Evolutionary conservation across 2,888 invertebrate genomes (phyloP), one percentile per base, ranked within the genome.

Genomic region (Galeruca laticollis): DNA sequence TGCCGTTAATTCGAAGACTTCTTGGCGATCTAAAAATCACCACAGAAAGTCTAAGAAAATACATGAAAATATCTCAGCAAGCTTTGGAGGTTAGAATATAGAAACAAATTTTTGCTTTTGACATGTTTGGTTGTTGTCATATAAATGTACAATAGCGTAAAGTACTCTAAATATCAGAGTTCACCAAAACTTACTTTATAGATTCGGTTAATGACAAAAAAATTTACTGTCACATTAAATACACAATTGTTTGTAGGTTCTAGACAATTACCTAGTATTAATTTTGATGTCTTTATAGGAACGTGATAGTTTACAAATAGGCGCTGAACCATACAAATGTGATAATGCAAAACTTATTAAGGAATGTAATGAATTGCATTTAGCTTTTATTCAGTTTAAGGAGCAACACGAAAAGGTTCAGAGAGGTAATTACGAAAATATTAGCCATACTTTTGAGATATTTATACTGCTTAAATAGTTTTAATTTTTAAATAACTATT

Each of bases 21-120:
- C 86, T 96, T 64, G 91, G 91, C 54, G 97, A 97, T 86, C 88
- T 97, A 69, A 88, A 96, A 71, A 93, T 94, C 83, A 96, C 96
- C 9, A 96, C 95, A n/a, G 92, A 93, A 76, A 95, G 93, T 81
- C 87, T 96, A 65, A 92, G 94, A 81, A 93, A 95, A 86, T 92
- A 94, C 74, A 96, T 96, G 88, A 88, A 91, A 71, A 86, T 93
- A 77, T 91, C 93, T 6, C 89, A 91, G 82, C 89, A 91, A 78
- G 89, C 92, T 62, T 84, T 90, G 37, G 89, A 91, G 87, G 91
- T 91, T 83, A 77, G 72, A 15, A 35, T 52, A 6, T 2, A 3
- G 6, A 47, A 66, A 51, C 31, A 26, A 52, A 11, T 18, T 57
- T 43, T 13, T 43, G 15, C 26, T 8, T 47, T 26, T n/a, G 21